These are phyloP conservation scores for Acromyrmex charruanus DNA, from an alignment of 1,140 invertebrate species.

Conservation along the genomic window DNA sequence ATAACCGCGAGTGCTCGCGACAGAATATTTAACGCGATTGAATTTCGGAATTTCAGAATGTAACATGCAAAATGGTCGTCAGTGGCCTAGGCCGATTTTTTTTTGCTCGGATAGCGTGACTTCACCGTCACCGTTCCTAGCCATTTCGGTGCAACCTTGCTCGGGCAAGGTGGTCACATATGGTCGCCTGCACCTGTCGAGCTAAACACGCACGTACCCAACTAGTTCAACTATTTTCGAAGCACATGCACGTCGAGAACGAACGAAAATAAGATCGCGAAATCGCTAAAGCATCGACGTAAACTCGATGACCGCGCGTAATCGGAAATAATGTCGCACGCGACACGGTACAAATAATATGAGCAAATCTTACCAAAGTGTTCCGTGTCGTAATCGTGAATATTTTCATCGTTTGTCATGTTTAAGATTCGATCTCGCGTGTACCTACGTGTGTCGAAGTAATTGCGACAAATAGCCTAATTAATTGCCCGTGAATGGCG, in stretches of 20 bases:
- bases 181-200: conserved; percentile 74
- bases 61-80: conserved; percentile 9
- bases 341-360: conserved; percentile 21
- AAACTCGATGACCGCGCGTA: background rate
- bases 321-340: background rate
- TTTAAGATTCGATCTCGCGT: background rate
- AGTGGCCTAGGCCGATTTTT: conserved; percentile 39
- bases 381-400: background rate
- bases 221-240: conserved; percentile 70
- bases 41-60: background rate
- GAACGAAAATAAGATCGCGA: conserved; percentile 41
- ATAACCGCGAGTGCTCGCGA: conserved; percentile 7
- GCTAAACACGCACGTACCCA: conserved; percentile 53
- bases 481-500: conserved; percentile 25
- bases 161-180: conserved; percentile 74
- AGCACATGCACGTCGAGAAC: conserved; percentile 14
- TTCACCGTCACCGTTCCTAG: conserved; percentile 58
- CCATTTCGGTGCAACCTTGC: conserved; percentile 78
- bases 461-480: conserved; percentile 36
- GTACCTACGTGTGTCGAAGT: background rate
- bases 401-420: conserved; percentile 20
- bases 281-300: background rate
- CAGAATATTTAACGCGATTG: conserved; percentile 7
- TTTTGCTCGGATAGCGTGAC: conserved; percentile 44
- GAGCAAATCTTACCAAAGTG: background rate